These are phyloP conservation scores for Luperina nickerlii DNA, from an alignment of 2,888 invertebrate genomes.

Conservation along the genomic window DNA sequence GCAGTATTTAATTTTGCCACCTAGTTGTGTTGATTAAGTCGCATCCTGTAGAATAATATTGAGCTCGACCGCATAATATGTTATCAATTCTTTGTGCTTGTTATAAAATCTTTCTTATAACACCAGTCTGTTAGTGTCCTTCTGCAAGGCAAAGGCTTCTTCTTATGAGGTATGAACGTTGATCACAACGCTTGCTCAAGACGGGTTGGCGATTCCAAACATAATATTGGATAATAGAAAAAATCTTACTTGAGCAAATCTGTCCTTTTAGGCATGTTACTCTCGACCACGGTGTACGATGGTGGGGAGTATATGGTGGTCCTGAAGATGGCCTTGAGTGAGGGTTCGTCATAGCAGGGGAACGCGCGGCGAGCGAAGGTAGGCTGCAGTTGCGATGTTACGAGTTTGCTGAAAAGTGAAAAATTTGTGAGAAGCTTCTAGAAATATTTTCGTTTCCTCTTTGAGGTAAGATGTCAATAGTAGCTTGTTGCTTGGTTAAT, in stretches of 20 bases:
- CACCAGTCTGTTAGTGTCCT: no score
- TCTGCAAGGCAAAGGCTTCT: background rate
- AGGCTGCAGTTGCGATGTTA: constrained; percentile 93
- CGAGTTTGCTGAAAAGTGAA: constrained; percentile 85
- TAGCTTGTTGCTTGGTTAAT: background rate
- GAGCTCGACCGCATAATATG: no score
- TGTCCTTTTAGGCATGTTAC: constrained; percentile 80
- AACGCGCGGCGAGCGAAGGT: constrained; percentile 92
- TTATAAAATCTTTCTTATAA: background rate
- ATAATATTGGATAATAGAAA: no score
- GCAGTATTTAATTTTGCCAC: background rate
- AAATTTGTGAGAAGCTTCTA: background rate
- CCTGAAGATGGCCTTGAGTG: constrained; percentile 92
- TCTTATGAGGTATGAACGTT: no score
- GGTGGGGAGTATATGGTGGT: constrained; percentile 91
- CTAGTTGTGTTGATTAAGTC: background rate
- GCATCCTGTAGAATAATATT: background rate
- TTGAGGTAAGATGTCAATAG: background rate
- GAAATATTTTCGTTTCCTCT: background rate
- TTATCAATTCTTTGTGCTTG: background rate
- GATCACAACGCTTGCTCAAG: background rate
- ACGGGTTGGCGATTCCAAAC: background rate
- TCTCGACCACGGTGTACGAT: constrained; percentile 78
- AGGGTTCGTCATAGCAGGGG: constrained; percentile 94
- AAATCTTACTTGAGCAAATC: constrained; percentile 70